phyloP scores from a whole-genome alignment of 1,140 invertebrate species.

The Drosophila sp. region DNA sequence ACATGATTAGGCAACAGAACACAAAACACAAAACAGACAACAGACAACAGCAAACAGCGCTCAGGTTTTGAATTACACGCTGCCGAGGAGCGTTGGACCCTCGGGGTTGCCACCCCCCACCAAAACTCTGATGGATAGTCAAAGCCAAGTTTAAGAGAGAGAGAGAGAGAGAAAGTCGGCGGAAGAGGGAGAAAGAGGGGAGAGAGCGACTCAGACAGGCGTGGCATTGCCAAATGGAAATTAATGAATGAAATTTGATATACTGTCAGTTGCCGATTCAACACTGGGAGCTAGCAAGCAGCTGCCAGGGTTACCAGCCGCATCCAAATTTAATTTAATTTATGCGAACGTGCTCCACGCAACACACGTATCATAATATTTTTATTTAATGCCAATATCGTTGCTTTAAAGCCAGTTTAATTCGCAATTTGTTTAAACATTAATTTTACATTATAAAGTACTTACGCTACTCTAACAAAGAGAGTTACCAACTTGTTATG shows the following conservation, averaged over 20 bases:
- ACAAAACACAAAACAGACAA: conserved; percentile 57
- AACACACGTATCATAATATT: conserved; percentile 19
- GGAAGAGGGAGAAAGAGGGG: neutral
- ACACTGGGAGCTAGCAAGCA: neutral
- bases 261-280: conserved; percentile 59
- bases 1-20: conserved; percentile 78
- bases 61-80: conserved; percentile 76
- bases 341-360: conserved; percentile 43
- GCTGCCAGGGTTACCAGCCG: conserved; percentile 32
- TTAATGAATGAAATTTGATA: conserved; percentile 84
- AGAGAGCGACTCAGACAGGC: conserved; percentile 64
- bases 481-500: neutral
- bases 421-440: conserved; percentile 58
- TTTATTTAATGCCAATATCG: conserved; percentile 25
- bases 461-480: neutral
- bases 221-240: conserved; percentile 81
- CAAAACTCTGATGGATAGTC: conserved; percentile 45
- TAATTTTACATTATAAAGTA: conserved; percentile 49
- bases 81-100: conserved; percentile 31
- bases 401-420: conserved; percentile 57
- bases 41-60: conserved; percentile 53
- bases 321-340: conserved; percentile 57
- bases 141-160: neutral
- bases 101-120: conserved; percentile 20
- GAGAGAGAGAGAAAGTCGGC: neutral